Evolutionary conservation across 2,797 vertebrate genomes (phyloP).

Genomic region (Neosilurus hyrtlii): DNA sequence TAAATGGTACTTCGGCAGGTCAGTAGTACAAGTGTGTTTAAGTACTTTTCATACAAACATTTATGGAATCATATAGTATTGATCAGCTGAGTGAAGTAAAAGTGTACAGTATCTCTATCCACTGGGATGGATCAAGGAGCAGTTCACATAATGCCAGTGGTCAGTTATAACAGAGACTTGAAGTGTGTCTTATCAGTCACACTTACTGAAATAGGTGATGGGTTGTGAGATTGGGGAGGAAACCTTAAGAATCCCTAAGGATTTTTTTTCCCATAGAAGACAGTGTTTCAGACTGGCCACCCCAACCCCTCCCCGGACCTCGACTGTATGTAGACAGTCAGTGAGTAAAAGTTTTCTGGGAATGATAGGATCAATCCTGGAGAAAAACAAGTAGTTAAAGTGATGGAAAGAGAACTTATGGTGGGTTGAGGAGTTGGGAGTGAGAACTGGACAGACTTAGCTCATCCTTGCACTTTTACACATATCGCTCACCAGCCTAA

Average conservation of each 20-base stretch:
- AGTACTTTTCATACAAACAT: background rate
- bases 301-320: conserved; percentile 22
- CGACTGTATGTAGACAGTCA: conserved; percentile 30
- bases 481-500: conserved; percentile 43
- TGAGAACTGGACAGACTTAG: conserved; percentile 63
- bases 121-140: background rate
- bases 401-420: conserved; percentile 9
- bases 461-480: conserved; percentile 54
- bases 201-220: conserved; percentile 36
- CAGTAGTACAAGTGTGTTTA: background rate
- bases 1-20: background rate
- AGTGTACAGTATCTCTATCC: background rate
- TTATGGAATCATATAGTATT: background rate
- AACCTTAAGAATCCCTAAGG: conserved; percentile 21
- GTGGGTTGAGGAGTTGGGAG: conserved; percentile 40
- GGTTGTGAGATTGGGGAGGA: conserved; percentile 22
- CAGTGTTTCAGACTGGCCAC: background rate
- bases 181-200: conserved; percentile 2
- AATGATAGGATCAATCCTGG: background rate
- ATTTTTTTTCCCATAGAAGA: background rate
- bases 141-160: conserved; percentile 7
- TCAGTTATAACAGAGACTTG: background rate
- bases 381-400: background rate
- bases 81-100: background rate
- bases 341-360: background rate